Base-by-base conservation (phyloP, 1,140 invertebrate species). In the Drosophila auraria region DNA sequence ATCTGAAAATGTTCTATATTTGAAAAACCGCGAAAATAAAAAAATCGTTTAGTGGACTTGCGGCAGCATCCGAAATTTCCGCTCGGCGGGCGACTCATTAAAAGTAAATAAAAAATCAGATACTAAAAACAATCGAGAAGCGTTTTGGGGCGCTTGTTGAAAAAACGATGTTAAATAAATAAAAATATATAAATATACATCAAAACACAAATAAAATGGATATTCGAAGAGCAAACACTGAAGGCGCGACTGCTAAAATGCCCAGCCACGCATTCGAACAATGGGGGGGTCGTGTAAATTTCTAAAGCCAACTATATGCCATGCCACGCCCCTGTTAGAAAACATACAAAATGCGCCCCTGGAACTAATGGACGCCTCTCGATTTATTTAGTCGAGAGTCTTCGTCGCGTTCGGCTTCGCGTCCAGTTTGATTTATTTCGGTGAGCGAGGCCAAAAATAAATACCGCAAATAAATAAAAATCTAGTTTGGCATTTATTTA, bases 121-220 rank as follows among this genome's bases (percentile, higher is more conserved):
- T 70, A 78, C 80, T 70, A 89, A 80, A 87, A 89, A 89, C 83
- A 87, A 87, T 87, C 83, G 84, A 80, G 57, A 51, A 61, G 80
- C 80, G 61, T 65, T 89, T 36, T 1, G 27, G 27, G 23, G 25
- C 77, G 77, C 69, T 89, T 87, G 81, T 89, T 87, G 77, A 89
- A 86, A 75, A 82, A 87, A 87, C 86, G 87, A 90, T 87, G 86
- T 82, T 87, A 86, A 82, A 87, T 87, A 87, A 84, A 87, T 89
- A 87, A 83, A 82, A 73, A 81, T 71, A 80, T 70, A 73, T 73
- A 80, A 73, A 80, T 80, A 80, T 45, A 78, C 57, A 66, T 72
- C 80, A 64, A 63, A 71, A 78, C 56, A 44, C 56, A 70, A 78
- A 78, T 58, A 78, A 68, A 78, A 58, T 30, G 82, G 47, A 50